These are phyloP conservation scores for Tipula confusa DNA, from an alignment of 2,888 invertebrate species.

Conservation along the genomic window DNA sequence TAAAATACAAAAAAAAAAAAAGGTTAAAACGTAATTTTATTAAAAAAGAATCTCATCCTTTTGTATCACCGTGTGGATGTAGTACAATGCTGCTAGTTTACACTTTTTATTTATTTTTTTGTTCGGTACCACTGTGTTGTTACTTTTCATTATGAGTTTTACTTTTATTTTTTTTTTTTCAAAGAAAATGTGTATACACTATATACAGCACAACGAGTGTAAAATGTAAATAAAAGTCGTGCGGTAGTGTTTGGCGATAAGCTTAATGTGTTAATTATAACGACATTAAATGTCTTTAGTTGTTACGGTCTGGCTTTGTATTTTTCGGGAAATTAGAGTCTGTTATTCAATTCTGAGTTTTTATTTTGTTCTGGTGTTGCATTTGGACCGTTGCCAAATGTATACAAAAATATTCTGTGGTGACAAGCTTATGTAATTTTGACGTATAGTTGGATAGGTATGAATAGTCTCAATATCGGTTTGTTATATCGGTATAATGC, in stretches of 20 bases:
- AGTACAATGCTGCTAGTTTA: neutral
- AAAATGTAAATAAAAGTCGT: conserved; percentile 20
- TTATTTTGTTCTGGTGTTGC: no score
- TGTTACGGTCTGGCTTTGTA: no score
- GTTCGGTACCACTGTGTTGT: neutral
- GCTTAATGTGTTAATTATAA: conserved; percentile 16
- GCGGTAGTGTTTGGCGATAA: neutral
- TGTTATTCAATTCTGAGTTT: neutral
- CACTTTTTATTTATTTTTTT: neutral
- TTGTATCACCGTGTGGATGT: no score
- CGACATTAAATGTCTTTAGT: neutral
- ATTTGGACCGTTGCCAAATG: no score
- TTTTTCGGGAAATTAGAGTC: neutral
- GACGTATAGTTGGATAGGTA: no score
- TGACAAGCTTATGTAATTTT: no score
- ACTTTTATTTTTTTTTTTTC: neutral
- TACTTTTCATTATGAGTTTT: neutral
- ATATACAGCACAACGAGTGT: neutral
- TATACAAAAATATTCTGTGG: no score
- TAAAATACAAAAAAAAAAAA: no score
- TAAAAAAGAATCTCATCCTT: neutral
- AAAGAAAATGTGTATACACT: neutral
- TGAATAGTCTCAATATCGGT: no score
- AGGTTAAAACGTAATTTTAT: conserved; percentile 12
- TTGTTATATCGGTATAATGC: no score